Evolutionary conservation across 2,113 vertebrate genomes (phyloP), one percentile per base, ranked within the genome.

Genomic region (Scomber colias): DNA sequence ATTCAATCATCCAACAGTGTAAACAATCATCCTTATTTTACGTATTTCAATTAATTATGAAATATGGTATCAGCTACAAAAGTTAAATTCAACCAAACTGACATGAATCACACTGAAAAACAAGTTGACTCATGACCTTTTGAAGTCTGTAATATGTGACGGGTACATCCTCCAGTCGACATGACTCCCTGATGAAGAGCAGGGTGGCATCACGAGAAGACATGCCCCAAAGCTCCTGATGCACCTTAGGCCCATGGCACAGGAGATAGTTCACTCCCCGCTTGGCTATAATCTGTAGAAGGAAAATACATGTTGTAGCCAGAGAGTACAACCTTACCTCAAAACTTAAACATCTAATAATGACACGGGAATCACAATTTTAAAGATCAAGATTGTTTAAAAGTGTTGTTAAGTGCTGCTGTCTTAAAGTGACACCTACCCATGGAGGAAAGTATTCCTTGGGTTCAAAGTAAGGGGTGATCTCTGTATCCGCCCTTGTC

Each of bases 361-460:
- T 3, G 9, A 40, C 54, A 48, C 60, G 35, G n/a, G 3, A 45
- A 17, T 53, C 14, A 0, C 10, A 11, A 5, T 68, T 24, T 54
- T 24, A 45, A 19, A 17, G 4, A 35, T 61, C 7, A n/a, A 11
- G 19, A 63, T 35, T n/a, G 50, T 64, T 70, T 30, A 7, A 57
- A 46, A 35, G 1, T 16, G 11, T 21, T 8, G 5, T 17, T 21
- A 17, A 55, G 59, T 27, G 30, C 46, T 72, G 27, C 35, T 64
- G 3, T 16, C 19, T 40, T 11, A 50, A 1, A 0, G 9, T 27
- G 13, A 55, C 40, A 93, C 95, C 92, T 92, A 99, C 97, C 97
- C 97, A 98, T 2, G 95, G 96, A 0, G 97, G 97, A 72, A 98
- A 98, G 89, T 97, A 97, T 67, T 95, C 90, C 71, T 97, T 96